A percentile compares a stretch with the other conserved stretches of the same genome.
These are phyloP conservation scores for Tylochromis polylepis DNA, from an alignment of 2,113 vertebrate genomes.

Conservation along the genomic window DNA sequence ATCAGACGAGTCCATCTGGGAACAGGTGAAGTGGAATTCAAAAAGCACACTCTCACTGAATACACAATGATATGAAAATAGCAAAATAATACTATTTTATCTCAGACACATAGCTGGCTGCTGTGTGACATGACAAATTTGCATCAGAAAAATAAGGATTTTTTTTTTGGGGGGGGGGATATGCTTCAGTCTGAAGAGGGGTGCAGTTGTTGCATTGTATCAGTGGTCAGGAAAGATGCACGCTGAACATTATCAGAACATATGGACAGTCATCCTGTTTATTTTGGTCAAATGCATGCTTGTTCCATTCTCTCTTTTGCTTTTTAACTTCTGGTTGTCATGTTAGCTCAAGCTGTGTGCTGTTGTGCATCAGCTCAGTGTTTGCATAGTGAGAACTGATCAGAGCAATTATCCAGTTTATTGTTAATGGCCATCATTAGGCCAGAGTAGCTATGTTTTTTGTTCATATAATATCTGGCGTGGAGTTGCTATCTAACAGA, in stretches of 20 bases:
- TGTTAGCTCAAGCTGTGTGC: neutral
- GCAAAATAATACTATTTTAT: neutral
- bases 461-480: neutral
- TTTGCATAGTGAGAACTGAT: neutral
- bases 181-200: neutral
- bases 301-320: neutral
- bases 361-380: neutral
- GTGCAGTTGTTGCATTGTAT: neutral
- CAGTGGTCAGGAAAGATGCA: neutral
- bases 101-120: neutral
- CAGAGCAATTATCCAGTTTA: neutral
- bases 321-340: neutral
- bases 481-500: neutral
- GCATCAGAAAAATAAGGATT: too few relatives aligned
- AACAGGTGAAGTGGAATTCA: neutral
- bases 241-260: neutral
- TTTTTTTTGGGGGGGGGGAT: too few relatives aligned
- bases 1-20: neutral
- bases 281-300: rapidly evolving
- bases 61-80: too few relatives aligned
- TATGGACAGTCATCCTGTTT: neutral
- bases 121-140: too few relatives aligned
- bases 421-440: neutral
- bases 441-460: neutral
- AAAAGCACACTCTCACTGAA: neutral